Evolutionary conservation across 2,113 vertebrate species (phyloP), one percentile per base, ranked within the genome.

Genomic region (Chrysemys picta): DNA sequence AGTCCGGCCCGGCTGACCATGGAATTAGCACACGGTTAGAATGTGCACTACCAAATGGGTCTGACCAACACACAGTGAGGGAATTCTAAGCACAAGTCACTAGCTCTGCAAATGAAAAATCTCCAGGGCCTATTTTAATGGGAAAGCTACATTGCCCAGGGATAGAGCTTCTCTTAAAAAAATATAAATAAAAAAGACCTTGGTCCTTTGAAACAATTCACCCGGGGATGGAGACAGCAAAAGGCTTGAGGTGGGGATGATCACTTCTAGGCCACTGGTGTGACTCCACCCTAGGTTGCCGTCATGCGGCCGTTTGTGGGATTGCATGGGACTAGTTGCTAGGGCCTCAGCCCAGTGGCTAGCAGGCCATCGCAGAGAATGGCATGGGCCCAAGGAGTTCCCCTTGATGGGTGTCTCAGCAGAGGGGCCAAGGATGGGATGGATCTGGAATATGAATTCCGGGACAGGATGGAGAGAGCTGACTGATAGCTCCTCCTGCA

Each of bases 51-150:
- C 50, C 92, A 84, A 42, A 2, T 47, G 57, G 56, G 6, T 27
- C 3, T 25, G 75, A 85, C 92, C 96, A 57, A 87, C 80, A 89
- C 8, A 21, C 78, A 53, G 65, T 82, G 75, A 83, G 81, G 91
- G 80, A 49, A 57, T 38, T 95, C 96, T 82, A 75, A 95, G 79
- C 87, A 19, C 89, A 65, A 85, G 81, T 52, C 45, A 59, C 72
- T 49, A 38, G 8, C 53, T 13, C 92, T 6, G 80, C n/a, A 59
- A 90, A 91, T 80, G 52, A 49, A 75, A 96, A 89, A 87, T 54
- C 69, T 19, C 35, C 79, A 3, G 91, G 95, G 16, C 62, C 19
- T 79, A 89, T 88, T 88, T 59, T 31, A 65, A 78, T 82, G 80
- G 50, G 88, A 89, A 81, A 82, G 69, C 47, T 88, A 42, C 17